phyloP scores from a whole-genome alignment of 2,888 invertebrate genomes.

The Zootermopsis nevadensis region DNA sequence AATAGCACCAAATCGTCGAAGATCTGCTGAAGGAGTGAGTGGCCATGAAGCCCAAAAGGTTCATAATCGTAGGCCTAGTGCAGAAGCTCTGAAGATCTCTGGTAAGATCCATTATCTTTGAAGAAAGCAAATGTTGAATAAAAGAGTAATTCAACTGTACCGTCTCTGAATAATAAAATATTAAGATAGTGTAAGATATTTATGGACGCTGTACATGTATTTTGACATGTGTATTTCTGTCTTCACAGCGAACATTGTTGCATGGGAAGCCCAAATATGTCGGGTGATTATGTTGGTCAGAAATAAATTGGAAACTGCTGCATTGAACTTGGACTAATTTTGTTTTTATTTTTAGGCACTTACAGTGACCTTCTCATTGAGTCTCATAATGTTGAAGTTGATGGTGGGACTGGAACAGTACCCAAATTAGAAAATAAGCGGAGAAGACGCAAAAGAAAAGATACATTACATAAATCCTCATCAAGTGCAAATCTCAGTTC shows the following conservation, averaged over 20 bases:
- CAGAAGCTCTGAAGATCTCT: constrained; percentile 65
- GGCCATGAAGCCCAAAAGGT: constrained; percentile 60
- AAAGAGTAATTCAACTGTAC: too few relatives aligned
- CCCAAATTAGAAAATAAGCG: constrained; percentile 59
- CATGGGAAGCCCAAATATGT: too few relatives aligned
- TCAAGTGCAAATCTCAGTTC: constrained; percentile 32
- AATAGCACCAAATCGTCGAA: constrained; percentile 54
- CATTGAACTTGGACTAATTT: neutral
- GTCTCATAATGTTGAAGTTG: constrained; percentile 56
- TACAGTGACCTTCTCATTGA: constrained; percentile 51
- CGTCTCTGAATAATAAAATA: too few relatives aligned
- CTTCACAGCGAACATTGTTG: too few relatives aligned
- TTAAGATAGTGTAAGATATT: too few relatives aligned
- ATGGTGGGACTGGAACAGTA: constrained; percentile 61
- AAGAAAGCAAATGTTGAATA: too few relatives aligned
- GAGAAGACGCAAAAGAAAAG: constrained; percentile 66
- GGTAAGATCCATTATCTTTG: constrained; percentile 59
- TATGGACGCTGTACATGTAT: too few relatives aligned
- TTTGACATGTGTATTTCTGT: too few relatives aligned
- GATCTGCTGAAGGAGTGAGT: constrained; percentile 69
- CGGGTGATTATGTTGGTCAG: too few relatives aligned
- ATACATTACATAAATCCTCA: constrained; percentile 46
- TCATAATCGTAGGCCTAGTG: constrained; percentile 77
- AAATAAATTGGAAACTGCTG: too few relatives aligned
- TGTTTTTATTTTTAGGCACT: constrained; percentile 40